These are phyloP conservation scores for Ophioderma brevispina DNA, from an alignment of 35 echinoderm and acorn worm species.

Conservation along the genomic window DNA sequence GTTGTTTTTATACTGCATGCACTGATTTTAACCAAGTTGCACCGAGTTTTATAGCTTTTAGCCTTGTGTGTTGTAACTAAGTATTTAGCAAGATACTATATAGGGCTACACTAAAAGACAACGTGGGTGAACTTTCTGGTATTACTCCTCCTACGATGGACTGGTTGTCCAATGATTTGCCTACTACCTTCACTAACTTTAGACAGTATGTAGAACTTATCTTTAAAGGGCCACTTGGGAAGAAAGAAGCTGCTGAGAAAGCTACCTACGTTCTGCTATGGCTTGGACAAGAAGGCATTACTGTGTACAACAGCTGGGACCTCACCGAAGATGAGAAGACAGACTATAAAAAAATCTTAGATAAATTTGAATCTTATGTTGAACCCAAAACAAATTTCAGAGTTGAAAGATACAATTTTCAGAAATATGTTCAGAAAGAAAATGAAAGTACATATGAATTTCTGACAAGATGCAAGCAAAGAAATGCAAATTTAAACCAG, in stretches of 20 bases:
- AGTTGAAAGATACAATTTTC: background rate
- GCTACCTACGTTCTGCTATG: background rate
- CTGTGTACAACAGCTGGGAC: background rate
- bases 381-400: conserved; percentile 38
- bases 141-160: background rate
- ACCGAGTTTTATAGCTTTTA: too few species aligned
- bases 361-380: background rate
- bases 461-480: background rate
- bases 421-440: background rate
- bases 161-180: background rate
- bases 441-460: conserved; percentile 21
- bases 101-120: too few species aligned
- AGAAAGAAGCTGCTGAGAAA: background rate
- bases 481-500: background rate
- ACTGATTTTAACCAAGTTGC: too few species aligned
- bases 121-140: too few species aligned
- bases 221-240: background rate
- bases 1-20: too few species aligned
- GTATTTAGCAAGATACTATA: too few species aligned
- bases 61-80: too few species aligned
- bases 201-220: background rate
- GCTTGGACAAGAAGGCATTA: background rate
- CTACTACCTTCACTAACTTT: background rate
- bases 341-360: background rate
- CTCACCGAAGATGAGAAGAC: background rate